Evolutionary conservation across 2,113 vertebrate genomes (phyloP), one percentile per base, ranked within the genome.

Genomic region (Zingel zingel): DNA sequence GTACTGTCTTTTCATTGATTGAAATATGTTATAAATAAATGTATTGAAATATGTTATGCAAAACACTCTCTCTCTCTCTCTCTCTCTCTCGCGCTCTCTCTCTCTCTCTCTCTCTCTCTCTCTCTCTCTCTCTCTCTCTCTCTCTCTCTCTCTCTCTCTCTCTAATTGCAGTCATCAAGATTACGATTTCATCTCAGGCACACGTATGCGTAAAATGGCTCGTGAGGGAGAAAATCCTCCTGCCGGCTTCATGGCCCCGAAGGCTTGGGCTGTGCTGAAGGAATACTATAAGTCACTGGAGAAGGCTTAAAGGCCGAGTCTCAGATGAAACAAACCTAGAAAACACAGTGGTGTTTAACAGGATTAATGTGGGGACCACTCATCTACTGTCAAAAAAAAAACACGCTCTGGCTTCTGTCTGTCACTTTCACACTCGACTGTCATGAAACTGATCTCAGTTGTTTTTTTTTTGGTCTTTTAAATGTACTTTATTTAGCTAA

Each of bases 131-230:
- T 53, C 12, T 39, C 33, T 75, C 51, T 33, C 3, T 83, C 67
- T 43, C 45, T 50, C 25, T 23, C 9, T 66, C 57, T 48, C 12
- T 74, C 39, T 43, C 39, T 43, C 39, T 43, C 39, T 43, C 39
- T 43, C 10, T 43, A 13, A 47, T 58, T 50, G 69, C 71, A 99
- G 98, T 91, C 97, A 97, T 13, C 96, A 98, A 95, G 98, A 99
- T 91, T 99, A 96, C 73, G 98, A 99, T 21, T 99, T 99, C 91
- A 99, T 99, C 94, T 99, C 98, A 4, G 98, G 98, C 89, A 99
- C 98, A 23, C 97, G 98, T 64, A 99, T 99, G 98, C 97, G 98
- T 51, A 97, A 92, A 90, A 96, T 99, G 94, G 98, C 98, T 65
- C 97, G 97, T 0, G 97, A 99, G 84, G 97, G 97, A 56, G 96